Base-by-base conservation (phyloP, 2,888 invertebrate genomes). In the Phlogophora meticulosa region DNA sequence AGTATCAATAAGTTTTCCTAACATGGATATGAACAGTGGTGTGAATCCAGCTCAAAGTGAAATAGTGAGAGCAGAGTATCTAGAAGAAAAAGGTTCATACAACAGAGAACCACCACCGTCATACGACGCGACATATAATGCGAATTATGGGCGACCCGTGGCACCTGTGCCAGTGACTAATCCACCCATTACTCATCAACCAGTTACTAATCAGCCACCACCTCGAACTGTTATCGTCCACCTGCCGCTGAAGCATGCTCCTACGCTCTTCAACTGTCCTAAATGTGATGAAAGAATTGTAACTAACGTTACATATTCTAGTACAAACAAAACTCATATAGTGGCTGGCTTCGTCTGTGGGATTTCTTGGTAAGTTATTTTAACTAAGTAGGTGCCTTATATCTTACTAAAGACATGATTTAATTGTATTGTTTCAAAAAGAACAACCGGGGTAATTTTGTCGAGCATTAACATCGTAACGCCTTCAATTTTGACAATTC, bases 271-370 rank as follows among this genome's bases (percentile, higher is more conserved):
- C 56, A 87, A 87, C 56, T 95, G 95, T 72, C 91, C 89, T 13
- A 85, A 80, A 42, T 95, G 95, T 81, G 85, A 85, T 53, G 86
- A 91, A 80, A 88, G 88, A 75, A 85, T 89, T 17, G 76, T 93
- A 22, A 94, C 95, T 13, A 90, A 87, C 84, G 92, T 95, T 45
- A 80, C 90, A 72, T 89, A 91, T 84, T 87, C 89, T n/a, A 94
- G 88, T 80, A 90, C 94, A 11, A 87, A 86, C 42, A 92, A 90
- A 85, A 94, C 95, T 63, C 94, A 95, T 70, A 86, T 95, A 88
- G 60, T 93, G 24, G 93, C 94, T 77, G 95, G 95, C 52, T 95
- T 94, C 69, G 84, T 95, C 76, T 94, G 92, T 85, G 95, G 95
- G 58, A 87, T 91, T 56, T 92, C 93, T 66, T 80, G 90, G 95